Base-by-base conservation (phyloP, 2,113 vertebrate genomes). In the Alouatta palliata region DNA sequence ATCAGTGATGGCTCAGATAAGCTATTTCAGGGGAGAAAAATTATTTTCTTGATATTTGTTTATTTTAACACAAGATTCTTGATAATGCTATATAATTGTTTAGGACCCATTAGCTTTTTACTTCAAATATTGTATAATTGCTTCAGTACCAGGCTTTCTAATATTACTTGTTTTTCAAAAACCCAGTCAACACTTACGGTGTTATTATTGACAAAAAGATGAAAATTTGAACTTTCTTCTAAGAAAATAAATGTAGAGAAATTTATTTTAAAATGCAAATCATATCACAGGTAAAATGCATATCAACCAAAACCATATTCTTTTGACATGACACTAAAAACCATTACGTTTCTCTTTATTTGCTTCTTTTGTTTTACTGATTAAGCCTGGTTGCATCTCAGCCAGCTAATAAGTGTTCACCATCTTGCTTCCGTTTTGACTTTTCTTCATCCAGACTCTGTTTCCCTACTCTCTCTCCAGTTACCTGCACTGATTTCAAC, bases 11-110 rank as follows among this genome's bases (percentile, higher is more conserved):
- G 4, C 5, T 89, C 95, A 90, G 40, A 19, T 61, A 52, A 95
- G 77, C 77, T 70, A 45, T 71, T 96, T 94, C 23, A 23, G n/a
- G 85, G 37, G 64, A 86, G 19, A 17, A 91, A 96, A 97, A 49
- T 45, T 20, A 21, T 61, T 86, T 79, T 54, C 30, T 96, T 86
- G 11, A 40, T 10, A 84, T 79, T 95, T 54, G 45, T 3, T 81
- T 94, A 66, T 11, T 89, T 91, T 90, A 87, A 66, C 21, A 35
- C 16, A 82, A 82, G 37, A 70, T 83, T 82, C 45, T 87, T 95
- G 12, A 40, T 86, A 73, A 90, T 9, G 35, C 1, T 75, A 8
- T 19, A 45, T 8, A n/a, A 61, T 83, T 68, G 0, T 77, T 93
- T 68, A 84, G 6, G 20, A 76, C 3, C 5, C 84, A 25, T 45